Percentiles rank a stretch among this genome's conserved stretches.
Conservation (phyloP, 2,797 vertebrate species). For the Miichthys miiuy region DNA sequence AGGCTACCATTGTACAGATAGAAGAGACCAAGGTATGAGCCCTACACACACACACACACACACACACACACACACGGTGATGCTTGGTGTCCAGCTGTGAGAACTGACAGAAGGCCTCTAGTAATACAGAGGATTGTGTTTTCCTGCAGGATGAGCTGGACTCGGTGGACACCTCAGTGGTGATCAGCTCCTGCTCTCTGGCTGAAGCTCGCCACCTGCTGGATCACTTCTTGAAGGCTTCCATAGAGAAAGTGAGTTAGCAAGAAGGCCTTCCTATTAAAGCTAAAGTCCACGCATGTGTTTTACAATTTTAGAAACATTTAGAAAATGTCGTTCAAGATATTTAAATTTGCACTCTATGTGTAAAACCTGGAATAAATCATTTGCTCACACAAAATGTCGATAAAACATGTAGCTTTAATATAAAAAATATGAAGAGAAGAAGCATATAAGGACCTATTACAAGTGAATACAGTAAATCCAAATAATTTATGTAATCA, state of each 20-base stretch:
- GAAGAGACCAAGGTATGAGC: conserved; percentile 94
- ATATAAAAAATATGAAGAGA: background rate
- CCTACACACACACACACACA: background rate
- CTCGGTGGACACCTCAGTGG: conserved; percentile 96
- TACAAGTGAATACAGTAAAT: background rate
- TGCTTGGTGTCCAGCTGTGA: background rate
- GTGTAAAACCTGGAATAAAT: background rate
- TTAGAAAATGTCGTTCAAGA: background rate
- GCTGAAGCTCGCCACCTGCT: conserved; percentile 95
- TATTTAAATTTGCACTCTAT: background rate
- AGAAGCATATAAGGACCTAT: background rate
- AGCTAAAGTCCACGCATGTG: background rate
- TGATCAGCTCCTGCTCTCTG: conserved; percentile 98
- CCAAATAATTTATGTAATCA: background rate
- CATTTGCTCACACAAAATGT: background rate
- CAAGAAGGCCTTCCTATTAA: background rate
- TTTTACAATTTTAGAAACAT: background rate
- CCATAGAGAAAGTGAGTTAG: conserved; percentile 92
- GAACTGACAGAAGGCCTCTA: background rate
- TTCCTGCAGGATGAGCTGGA: conserved; percentile 93
- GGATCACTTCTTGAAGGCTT: conserved; percentile 97
- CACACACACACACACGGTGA: background rate
- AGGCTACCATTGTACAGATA: conserved; percentile 98
- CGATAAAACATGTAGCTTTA: background rate
- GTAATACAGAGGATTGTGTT: conserved; percentile 11